Evolutionary conservation across 2,888 invertebrate species (phyloP).

Genomic region (Tetanocera ferruginea): DNA sequence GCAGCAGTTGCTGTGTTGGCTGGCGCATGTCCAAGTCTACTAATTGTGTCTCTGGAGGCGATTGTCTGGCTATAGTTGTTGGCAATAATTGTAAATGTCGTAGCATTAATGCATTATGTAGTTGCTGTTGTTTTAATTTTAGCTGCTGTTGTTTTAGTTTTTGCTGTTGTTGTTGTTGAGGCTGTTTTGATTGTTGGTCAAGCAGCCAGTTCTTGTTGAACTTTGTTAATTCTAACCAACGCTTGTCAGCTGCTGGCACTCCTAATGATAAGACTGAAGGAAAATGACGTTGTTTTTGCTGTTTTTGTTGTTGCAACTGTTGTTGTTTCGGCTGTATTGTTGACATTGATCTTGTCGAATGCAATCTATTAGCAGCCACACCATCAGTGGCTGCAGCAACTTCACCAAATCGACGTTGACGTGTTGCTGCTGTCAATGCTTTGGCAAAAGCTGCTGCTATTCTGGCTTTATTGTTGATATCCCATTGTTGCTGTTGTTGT

Average conservation of each 20-base stretch:
- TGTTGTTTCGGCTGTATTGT: conserved; percentile 46
- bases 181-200: neutral
- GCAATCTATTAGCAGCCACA: conserved; percentile 62
- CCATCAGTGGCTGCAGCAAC: conserved; percentile 36
- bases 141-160: conserved; percentile 36
- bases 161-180: conserved; percentile 30
- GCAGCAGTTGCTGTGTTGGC: conserved; percentile 41
- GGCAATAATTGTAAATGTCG: neutral
- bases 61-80: conserved; percentile 18
- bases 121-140: conserved; percentile 35
- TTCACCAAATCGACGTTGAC: conserved; percentile 20
- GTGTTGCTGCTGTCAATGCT: conserved; percentile 12
- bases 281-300: neutral
- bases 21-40: conserved; percentile 39
- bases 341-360: conserved; percentile 63
- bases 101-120: conserved; percentile 27
- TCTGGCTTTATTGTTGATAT: conserved; percentile 6
- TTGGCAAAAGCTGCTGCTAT: conserved; percentile 25
- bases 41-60: conserved; percentile 58
- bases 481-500: conserved; percentile 35
- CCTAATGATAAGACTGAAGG: conserved; percentile 25
- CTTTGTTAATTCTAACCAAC: conserved; percentile 8
- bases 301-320: conserved; percentile 45
- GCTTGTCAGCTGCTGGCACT: conserved; percentile 27
- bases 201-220: conserved; percentile 8